Evolutionary conservation across 2,888 invertebrate genomes (phyloP), one percentile per base, ranked within the genome.

Genomic region (Mellilla xanthometata): DNA sequence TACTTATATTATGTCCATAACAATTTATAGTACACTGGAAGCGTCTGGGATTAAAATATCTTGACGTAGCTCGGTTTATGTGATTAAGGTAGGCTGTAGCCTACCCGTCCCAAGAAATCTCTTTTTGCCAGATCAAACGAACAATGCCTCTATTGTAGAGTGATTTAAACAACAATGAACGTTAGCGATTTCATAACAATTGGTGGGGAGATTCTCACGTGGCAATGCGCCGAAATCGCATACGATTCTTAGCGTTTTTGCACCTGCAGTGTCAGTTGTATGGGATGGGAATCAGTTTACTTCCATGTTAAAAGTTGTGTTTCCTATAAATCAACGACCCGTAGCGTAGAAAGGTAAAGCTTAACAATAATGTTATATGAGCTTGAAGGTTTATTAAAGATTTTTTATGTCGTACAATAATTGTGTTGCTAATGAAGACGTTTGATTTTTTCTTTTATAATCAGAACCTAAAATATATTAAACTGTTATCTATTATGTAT

Each of bases 131-230:
- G 64, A 66, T 71, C 57, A 58, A 61, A 62, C 60, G 73, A 72
- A 80, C 79, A 83, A 79, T 78, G 68, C 68, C 60, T 53, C 68
- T 68, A 76, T 80, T 81, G 80, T 81, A 63, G 50, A 63, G 56
- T 69, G 72, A 76, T 81, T 19, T 78, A 77, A 74, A 80, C 68
- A 79, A 82, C 80, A 85, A 80, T 76, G 69, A 68, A 58, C 65
- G 67, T 67, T 71, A 58, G 69, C 60, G 73, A 81, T 82, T 82
- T 82, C 79, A 76, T 78, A 81, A 84, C 75, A 80, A 78, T 73
- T 60, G 72, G 63, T 70, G 72, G 69, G 64, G 68, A 79, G 76
- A 73, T 79, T 85, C 82, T 76, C 85, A 84, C 80, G 76, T 81
- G 73, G 72, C 66, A 58, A 49, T 58, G 47, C 24, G 30, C 55